These are phyloP conservation scores for Palythoa grandiflora DNA, from an alignment of 92 coral and sea anemone species.

Conservation along the genomic window DNA sequence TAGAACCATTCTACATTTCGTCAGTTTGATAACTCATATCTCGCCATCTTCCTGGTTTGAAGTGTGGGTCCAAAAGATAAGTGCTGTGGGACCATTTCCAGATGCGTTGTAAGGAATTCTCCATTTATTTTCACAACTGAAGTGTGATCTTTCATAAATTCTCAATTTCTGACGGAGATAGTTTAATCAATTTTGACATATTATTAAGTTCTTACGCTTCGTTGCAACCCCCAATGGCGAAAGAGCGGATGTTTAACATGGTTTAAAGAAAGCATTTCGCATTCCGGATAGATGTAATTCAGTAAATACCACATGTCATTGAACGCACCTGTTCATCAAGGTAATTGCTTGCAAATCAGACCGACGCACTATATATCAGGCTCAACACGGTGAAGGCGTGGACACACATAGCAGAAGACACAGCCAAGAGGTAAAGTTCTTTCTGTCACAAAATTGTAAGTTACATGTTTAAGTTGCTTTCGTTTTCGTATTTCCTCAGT, in stretches of 20 bases:
- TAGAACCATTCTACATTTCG: background rate
- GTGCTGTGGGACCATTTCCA: background rate
- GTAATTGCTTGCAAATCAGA: constrained; percentile 46
- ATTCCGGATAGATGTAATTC: constrained; percentile 46
- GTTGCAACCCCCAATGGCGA: constrained; percentile 36
- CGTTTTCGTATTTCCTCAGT: background rate
- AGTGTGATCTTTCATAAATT: constrained; percentile 18
- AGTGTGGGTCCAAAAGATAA: constrained; percentile 17
- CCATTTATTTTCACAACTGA: background rate
- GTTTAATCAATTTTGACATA: constrained; percentile 45
- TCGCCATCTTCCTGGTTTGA: constrained; percentile 17
- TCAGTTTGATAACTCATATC: constrained; percentile 24
- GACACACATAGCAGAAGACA: background rate
- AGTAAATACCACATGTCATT: constrained; percentile 15
- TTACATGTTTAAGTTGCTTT: background rate
- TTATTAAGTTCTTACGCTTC: constrained; percentile 38
- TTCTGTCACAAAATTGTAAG: constrained; percentile 25
- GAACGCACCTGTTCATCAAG: constrained; percentile 21
- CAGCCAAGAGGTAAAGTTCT: background rate
- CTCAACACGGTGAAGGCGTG: constrained; percentile 6
- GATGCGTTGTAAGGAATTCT: background rate
- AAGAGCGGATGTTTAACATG: constrained; percentile 46
- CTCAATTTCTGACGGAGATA: constrained; percentile 12
- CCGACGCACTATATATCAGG: constrained; percentile 18
- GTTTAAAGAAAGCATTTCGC: constrained; percentile 26